Percentiles rank a stretch among this genome's conserved stretches.
phyloP scores from a whole-genome alignment of 35 echinoderm and acorn worm species.

The Ptychodera flava region DNA sequence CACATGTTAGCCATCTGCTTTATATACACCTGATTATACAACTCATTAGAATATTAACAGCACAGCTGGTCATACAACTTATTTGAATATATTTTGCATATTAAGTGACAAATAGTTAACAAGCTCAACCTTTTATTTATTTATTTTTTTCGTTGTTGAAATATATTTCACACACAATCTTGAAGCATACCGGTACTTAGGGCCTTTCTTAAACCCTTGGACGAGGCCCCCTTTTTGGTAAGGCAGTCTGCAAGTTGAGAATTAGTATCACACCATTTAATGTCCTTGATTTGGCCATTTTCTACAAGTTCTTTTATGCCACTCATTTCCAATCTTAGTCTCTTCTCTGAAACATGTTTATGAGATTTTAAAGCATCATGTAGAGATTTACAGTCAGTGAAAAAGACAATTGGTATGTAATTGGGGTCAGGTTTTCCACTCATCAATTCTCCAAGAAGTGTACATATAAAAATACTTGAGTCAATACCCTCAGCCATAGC shows the following conservation, averaged over 20 bases:
- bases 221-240: slow-evolving; percentile 27
- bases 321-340: slow-evolving; percentile 22
- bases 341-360: slow-evolving; percentile 16
- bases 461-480: slow-evolving; percentile 25
- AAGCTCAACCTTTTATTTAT: too few relatives aligned
- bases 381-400: slow-evolving; percentile 33
- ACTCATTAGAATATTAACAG: too few relatives aligned
- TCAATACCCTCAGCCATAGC: slow-evolving; percentile 33
- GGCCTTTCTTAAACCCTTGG: slow-evolving; percentile 7
- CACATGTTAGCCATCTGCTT: too few relatives aligned
- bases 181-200: too few relatives aligned
- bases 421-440: background rate
- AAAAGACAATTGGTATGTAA: slow-evolving; percentile 7
- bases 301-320: slow-evolving; percentile 24
- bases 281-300: slow-evolving; percentile 10
- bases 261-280: slow-evolving; percentile 9
- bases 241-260: slow-evolving; percentile 13
- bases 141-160: too few relatives aligned
- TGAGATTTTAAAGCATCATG: slow-evolving; percentile 5
- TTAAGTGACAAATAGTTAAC: too few relatives aligned
- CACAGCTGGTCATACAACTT: too few relatives aligned
- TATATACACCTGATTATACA: too few relatives aligned
- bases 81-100: too few relatives aligned
- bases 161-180: too few relatives aligned
- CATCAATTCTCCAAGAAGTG: slow-evolving; percentile 14